Base-by-base conservation (phyloP, 2,113 vertebrate genomes). In the Oplegnathus fasciatus region DNA sequence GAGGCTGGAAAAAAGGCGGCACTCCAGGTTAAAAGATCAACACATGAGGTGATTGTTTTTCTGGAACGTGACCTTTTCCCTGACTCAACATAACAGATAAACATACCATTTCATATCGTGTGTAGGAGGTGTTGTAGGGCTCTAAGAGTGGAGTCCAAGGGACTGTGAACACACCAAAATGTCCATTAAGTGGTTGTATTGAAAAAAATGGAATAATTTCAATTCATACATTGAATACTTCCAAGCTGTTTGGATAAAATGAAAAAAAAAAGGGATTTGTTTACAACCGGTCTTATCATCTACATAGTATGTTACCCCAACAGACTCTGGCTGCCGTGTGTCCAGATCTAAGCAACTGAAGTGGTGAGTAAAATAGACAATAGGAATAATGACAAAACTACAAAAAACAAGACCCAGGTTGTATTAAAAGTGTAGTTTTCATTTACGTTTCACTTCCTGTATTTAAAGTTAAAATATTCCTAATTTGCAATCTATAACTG, bases 401-500 rank as follows among this genome's bases (percentile, higher is more conserved):
- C 5, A 5, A 34, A 52, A 65, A 26, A 34, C 2, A 30, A 40
- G 3, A 18, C 2, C 4, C 0, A 30, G 14, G 9, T 22, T 65
- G 30, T 42, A 44, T 37, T 11, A 55, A 57, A 77, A 37, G 22
- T 20, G 8, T 10, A 0, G 20, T 13, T 75, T 65, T 42, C 50
- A 2, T 64, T 57, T 57, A 40, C 2, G 15, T 77, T 54, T 28
- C 17, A 68, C 20, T 48, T 64, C 5, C 40, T 58, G 40, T 18
- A 72, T 83, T 80, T 46, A 13, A 60, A 57, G 7, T n/a, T 60
- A 74, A 75, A 70, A 76, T 58, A 71, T 70, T 44, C 26, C 58
- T 57, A 37, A 84, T 86, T 81, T 89, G 62, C 40, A 70, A 70
- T 75, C 74, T 69, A 6, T 87, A 85, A 80, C 57, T 83, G 75